Percentiles rank a stretch among this genome's conserved stretches.
phyloP scores from a whole-genome alignment of 2,113 vertebrate species.

The Solenodon paradoxus region DNA sequence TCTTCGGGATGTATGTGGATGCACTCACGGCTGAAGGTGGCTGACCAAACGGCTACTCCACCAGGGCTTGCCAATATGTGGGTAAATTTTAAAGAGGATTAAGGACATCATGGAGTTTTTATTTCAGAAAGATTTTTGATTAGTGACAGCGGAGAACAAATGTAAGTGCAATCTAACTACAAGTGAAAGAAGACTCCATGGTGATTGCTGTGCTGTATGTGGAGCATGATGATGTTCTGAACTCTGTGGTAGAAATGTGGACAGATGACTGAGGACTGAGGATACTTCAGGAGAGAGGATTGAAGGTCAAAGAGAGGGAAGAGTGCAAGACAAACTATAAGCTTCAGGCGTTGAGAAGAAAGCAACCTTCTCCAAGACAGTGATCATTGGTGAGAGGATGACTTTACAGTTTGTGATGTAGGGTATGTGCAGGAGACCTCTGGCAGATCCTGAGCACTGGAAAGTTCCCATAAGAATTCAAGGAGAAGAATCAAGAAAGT shows the following conservation, averaged over 20 bases:
- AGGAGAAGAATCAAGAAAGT: neutral
- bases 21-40: no score
- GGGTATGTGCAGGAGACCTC: neutral
- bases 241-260: neutral
- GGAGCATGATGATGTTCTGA: neutral
- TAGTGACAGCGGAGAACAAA: neutral
- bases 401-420: neutral
- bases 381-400: neutral
- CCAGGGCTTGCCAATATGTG: no score
- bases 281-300: neutral
- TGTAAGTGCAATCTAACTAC: neutral
- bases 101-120: neutral
- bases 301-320: neutral
- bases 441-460: neutral
- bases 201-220: fast-evolving
- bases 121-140: neutral
- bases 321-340: neutral
- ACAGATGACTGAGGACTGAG: no score
- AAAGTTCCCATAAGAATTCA: neutral
- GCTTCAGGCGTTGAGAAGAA: neutral
- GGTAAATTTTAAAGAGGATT: neutral
- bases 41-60: no score
- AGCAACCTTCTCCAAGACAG: neutral
- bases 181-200: neutral
- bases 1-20: no score